Evolutionary conservation across 2,113 vertebrate species (phyloP).

Genomic region (Uropsilus gracilis): DNA sequence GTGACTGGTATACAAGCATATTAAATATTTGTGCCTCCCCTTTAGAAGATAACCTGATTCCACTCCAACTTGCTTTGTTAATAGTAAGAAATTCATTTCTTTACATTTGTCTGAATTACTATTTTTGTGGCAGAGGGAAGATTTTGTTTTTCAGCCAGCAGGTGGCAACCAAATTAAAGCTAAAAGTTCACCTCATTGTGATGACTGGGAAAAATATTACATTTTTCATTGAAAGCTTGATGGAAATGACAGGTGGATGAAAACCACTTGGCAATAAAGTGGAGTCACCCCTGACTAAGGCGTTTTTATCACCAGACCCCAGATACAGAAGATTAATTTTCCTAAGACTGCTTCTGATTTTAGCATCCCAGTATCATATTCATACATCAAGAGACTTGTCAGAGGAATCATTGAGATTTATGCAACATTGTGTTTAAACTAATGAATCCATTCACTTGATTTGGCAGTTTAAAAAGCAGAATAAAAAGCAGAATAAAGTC

Average conservation of each 20-base stretch:
- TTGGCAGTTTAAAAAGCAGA: slow-evolving; percentile 52
- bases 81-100: not conserved
- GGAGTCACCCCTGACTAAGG: not conserved
- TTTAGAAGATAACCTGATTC: not conserved
- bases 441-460: slow-evolving; percentile 19
- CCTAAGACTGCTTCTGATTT: slow-evolving; percentile 36
- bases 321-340: not conserved
- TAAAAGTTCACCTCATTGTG: slow-evolving; percentile 48
- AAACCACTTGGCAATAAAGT: not conserved
- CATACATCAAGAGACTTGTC: not conserved
- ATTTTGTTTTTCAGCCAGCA: slow-evolving; percentile 76
- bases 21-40: not conserved
- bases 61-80: not conserved
- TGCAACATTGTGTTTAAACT: slow-evolving; percentile 46
- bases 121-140: slow-evolving; percentile 11
- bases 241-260: slow-evolving; percentile 31
- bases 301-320: not conserved
- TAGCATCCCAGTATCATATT: not conserved
- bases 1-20: no score
- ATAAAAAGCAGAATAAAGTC: slow-evolving; percentile 43
- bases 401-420: slow-evolving; percentile 27
- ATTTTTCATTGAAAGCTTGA: slow-evolving; percentile 25
- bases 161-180: slow-evolving; percentile 82
- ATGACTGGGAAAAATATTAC: not conserved
- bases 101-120: not conserved